Evolutionary conservation across 2,888 invertebrate species (phyloP), one percentile per base, ranked within the genome.

Genomic region (Eilema depressum): DNA sequence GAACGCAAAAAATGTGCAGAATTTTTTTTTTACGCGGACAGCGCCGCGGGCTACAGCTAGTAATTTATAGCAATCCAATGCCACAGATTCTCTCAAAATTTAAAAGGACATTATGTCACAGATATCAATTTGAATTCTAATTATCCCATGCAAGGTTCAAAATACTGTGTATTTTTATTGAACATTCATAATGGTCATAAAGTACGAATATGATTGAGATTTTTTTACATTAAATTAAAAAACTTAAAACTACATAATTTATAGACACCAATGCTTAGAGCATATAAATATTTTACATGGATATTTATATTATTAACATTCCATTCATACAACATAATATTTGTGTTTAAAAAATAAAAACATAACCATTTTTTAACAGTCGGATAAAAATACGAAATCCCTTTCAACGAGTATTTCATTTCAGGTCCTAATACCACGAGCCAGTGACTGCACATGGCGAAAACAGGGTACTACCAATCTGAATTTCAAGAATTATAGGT

Each of bases 151-250:
- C 3, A 41, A 20, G 20, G 8, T 37, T 7, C 12, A 37, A 37
- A 11, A n/a, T 30, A 30, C 14, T 33, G 7, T 23, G 23, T 23
- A 23, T 62, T 61, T 61, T 61, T 25, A 14, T 26, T 63, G 25
- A 53, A 28, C 28, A 47, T 64, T 47, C 8, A 47, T n/a, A 28
- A 28, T 53, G 14, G 30, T n/a, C 17, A 60, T 25, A 71, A 47
- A 23, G 0, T 23, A 59, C 69, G 63, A 69, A 28, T 53, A 69
- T 68, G 61, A 62, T 7, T 74, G 68, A 75, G 70, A 72, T 78
- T 75, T 33, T n/a, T 41, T 60, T 73, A 69, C 7, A 67, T 66
- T 33, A 37, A 33, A 33, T 25, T 25, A 33, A 66, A 65, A 65
- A 8, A n/a, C 59, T 57, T 57, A 66, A 11, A 33, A 57, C 57